Conservation (phyloP, 2,113 vertebrate species). For the Corythoichthys intestinalis region DNA sequence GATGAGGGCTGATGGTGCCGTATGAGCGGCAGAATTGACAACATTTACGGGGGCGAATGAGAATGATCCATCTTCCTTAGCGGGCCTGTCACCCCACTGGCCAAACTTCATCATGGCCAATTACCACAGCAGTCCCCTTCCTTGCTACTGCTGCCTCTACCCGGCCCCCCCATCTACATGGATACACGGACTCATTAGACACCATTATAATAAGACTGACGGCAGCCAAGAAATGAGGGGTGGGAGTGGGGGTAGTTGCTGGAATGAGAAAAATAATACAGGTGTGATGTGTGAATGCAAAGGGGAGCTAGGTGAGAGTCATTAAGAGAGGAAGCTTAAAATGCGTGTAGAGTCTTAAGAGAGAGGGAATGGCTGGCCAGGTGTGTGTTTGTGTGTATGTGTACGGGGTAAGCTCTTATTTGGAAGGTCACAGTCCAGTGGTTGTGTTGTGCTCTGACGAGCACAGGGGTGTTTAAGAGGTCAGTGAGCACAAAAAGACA, state of each 20-base stretch:
- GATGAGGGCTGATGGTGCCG: constrained; percentile 95
- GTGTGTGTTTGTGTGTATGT: constrained; percentile 11
- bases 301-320: neutral
- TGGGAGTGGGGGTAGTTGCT: neutral
- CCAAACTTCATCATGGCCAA: constrained; percentile 99
- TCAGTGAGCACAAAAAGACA: constrained; percentile 70
- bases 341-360: constrained; percentile 45
- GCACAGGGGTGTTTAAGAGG: constrained; percentile 75
- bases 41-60: constrained; percentile 99
- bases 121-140: constrained; percentile 85
- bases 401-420: constrained; percentile 71
- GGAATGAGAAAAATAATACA: constrained; percentile 70
- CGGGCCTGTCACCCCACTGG: constrained; percentile 93
- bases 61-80: constrained; percentile 99
- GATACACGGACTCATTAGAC: constrained; percentile 67
- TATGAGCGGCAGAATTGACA: constrained; percentile 99
- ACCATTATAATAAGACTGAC: constrained; percentile 58
- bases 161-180: constrained; percentile 58
- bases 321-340: constrained; percentile 50
- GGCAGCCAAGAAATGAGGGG: constrained; percentile 58
- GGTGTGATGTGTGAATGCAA: constrained; percentile 70
- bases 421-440: constrained; percentile 78
- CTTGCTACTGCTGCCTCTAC: constrained; percentile 43
- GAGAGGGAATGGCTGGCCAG: constrained; percentile 21
- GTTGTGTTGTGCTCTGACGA: constrained; percentile 73